Evolutionary conservation across 2,113 vertebrate genomes (phyloP), one percentile per base, ranked within the genome.

Genomic region (Pomatostomus ruficeps): DNA sequence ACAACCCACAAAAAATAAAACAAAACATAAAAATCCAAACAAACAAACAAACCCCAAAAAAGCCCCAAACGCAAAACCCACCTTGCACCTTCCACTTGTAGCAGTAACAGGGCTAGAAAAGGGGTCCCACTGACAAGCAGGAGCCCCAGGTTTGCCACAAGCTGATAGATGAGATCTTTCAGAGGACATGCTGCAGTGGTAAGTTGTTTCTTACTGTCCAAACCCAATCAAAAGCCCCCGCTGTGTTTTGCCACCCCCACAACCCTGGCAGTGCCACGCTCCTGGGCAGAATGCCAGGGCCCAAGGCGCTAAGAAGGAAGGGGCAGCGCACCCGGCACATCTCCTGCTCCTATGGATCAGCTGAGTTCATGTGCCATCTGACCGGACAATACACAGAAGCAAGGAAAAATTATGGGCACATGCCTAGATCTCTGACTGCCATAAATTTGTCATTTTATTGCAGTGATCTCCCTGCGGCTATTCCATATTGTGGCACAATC

Each of bases 381-480:
- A 48, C 67, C 4, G 1, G 78, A 77, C 59, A 90, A 90, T 4
- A 78, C n/a, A 46, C 31, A 78, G 67, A 62, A 67, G 43, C 13
- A 45, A 85, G 67, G 48, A 89, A 40, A 90, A 91, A 67, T 75
- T 93, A 93, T 5, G 7, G 71, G 85, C 40, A 63, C 31, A 7
- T 21, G 67, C 71, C 63, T 66, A 51, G 38, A 61, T 78, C 61
- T 67, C 65, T 33, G 59, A 62, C 63, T 88, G 59, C 35, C 72
- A 79, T 84, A 90, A 86, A 96, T 78, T 48, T 35, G 4, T 49
- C 33, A 67, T 84, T 95, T 93, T 80, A 94, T 83, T 94, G 79
- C 85, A 57, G 59, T n/a, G 48, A 91, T 80, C 78, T 78, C 74
- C 88, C 78, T 52, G 61, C 10, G 2, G 93, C 75, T 88, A 40